These are phyloP conservation scores for Coccyzus lansbergi DNA, from an alignment of 2,797 vertebrate species.

Conservation along the genomic window DNA sequence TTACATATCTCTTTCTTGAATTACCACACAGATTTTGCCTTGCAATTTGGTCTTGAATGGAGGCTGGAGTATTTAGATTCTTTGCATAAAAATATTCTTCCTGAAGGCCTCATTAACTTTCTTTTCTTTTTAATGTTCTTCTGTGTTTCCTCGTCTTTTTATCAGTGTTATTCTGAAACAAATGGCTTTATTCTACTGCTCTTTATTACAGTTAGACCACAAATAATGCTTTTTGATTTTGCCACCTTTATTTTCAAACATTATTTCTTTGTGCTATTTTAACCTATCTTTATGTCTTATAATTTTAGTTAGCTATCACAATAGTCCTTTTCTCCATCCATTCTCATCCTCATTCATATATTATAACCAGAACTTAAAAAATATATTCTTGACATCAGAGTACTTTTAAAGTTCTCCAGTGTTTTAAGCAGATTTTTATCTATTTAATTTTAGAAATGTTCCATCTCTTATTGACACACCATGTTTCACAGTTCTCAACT, in stretches of 20 bases:
- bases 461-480: neutral
- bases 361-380: neutral
- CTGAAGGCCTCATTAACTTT: constrained; percentile 9
- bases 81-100: neutral
- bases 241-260: neutral
- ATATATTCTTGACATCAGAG: neutral
- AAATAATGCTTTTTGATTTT: neutral
- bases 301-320: neutral
- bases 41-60: constrained; percentile 8
- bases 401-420: neutral
- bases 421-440: neutral
- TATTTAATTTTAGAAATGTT: neutral
- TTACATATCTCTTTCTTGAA: constrained; percentile 11
- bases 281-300: neutral
- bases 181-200: neutral
- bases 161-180: neutral
- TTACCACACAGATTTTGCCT: constrained; percentile 33
- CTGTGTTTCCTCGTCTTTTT: constrained; percentile 12
- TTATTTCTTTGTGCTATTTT: neutral
- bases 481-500: neutral
- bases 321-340: neutral
- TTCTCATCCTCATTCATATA: neutral
- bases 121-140: constrained; percentile 16
- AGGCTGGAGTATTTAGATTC: neutral
- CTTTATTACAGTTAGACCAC: neutral